Conservation (phyloP, 1,140 invertebrate genomes). For the Ostrea edulis region DNA sequence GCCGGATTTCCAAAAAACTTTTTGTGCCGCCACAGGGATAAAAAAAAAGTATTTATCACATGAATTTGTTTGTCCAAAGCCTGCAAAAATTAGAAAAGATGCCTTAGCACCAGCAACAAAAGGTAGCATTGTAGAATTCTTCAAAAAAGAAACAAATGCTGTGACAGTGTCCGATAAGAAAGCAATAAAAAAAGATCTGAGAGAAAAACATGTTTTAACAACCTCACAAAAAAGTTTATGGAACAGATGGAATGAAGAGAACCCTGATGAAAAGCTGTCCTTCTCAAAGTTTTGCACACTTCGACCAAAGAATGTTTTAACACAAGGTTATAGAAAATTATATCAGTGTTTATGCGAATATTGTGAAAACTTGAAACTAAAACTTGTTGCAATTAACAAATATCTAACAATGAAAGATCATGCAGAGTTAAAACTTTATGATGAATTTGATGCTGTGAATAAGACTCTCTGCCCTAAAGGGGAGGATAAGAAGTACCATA, state of each 20-base stretch:
- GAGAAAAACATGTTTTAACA: too few species aligned
- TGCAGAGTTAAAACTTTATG: constrained; percentile 14
- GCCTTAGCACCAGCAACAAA: too few species aligned
- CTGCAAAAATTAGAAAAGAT: too few species aligned
- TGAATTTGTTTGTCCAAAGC: too few species aligned
- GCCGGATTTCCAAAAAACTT: too few species aligned
- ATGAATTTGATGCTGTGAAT: background rate
- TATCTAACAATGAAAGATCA: background rate
- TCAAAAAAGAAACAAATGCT: too few species aligned
- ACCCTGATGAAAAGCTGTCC: constrained; percentile 15
- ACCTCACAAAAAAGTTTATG: too few species aligned
- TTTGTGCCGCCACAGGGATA: too few species aligned
- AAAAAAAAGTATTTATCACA: too few species aligned
- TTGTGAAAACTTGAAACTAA: constrained; percentile 46
- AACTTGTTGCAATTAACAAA: constrained; percentile 28
- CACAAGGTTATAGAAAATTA: constrained; percentile 21
- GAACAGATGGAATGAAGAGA: constrained; percentile 39
- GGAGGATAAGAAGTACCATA: background rate
- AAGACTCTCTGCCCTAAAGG: background rate
- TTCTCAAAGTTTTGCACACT: constrained; percentile 28
- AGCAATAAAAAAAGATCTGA: too few species aligned
- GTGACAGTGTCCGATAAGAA: too few species aligned
- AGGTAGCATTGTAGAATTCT: too few species aligned
- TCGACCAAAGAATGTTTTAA: constrained; percentile 19
- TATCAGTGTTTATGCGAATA: constrained; percentile 47